These are phyloP conservation scores for Cyprinodon diabolis DNA, from an alignment of 2,797 vertebrate species.

Conservation along the genomic window DNA sequence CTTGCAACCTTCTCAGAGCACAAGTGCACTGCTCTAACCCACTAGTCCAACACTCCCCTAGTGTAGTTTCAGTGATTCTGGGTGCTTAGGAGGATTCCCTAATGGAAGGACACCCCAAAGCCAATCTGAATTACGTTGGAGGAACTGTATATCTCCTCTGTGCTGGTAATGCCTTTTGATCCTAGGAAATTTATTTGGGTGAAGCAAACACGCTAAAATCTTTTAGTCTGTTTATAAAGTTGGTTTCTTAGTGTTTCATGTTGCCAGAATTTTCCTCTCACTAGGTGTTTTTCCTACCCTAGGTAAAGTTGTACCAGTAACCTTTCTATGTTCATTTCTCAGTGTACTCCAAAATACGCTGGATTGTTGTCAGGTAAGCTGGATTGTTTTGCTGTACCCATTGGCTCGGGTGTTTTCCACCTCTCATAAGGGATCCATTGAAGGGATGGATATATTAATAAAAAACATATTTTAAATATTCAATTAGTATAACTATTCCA, in stretches of 20 bases:
- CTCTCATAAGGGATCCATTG: too few species aligned
- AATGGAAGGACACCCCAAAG: not conserved
- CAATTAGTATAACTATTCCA: too few species aligned
- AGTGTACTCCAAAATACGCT: not conserved
- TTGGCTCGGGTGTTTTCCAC: not conserved
- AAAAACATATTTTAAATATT: too few species aligned
- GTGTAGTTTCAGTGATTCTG: not conserved
- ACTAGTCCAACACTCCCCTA: too few species aligned
- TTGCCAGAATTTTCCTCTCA: not conserved
- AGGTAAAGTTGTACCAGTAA: not conserved
- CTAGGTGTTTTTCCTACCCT: not conserved
- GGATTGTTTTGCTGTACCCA: not conserved
- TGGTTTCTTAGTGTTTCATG: not conserved
- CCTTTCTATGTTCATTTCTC: not conserved
- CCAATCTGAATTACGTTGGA: not conserved
- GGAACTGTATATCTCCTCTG: too few species aligned
- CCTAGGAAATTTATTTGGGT: not conserved
- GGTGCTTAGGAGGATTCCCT: not conserved
- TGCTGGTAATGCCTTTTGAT: not conserved
- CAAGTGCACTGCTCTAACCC: too few species aligned
- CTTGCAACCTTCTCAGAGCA: too few species aligned
- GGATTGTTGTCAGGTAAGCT: not conserved
- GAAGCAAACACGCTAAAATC: not conserved
- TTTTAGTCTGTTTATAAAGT: not conserved
- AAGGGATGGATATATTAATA: too few species aligned